Conservation (phyloP, 2,888 invertebrate species). For the Athrips mouffetella region DNA sequence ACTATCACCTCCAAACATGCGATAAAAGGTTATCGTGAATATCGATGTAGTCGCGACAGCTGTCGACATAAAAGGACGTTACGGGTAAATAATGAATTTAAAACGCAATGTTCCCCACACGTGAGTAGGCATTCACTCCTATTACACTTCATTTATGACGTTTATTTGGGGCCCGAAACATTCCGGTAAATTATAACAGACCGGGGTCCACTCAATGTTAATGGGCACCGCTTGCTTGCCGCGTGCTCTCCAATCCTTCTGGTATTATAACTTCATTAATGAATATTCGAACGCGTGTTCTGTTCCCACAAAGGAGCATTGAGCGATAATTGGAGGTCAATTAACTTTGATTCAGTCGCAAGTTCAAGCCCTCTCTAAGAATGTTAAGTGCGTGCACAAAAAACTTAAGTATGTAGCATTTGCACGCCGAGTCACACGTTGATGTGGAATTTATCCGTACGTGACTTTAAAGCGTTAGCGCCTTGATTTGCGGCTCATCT, state of each 20-base stretch:
- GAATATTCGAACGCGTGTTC: conserved; percentile 45
- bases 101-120: conserved; percentile 12
- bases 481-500: conserved; percentile 36
- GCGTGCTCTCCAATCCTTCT: conserved; percentile 40
- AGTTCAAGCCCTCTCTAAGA: conserved; percentile 22
- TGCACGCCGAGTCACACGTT: conserved; percentile 32
- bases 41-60: conserved; percentile 12
- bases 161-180: conserved; percentile 31
- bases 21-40: conserved; percentile 11
- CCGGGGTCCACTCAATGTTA: conserved; percentile 36
- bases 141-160: conserved; percentile 32
- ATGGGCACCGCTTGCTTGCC: conserved; percentile 40
- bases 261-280: conserved; percentile 45
- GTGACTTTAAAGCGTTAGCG: conserved; percentile 38
- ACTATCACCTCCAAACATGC: not conserved
- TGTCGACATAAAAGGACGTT: not conserved
- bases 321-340: conserved; percentile 17
- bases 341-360: conserved; percentile 20
- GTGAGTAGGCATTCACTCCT: conserved; percentile 20
- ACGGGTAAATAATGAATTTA: conserved; percentile 12
- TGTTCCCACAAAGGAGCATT: conserved; percentile 26
- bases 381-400: conserved; percentile 24
- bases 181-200: conserved; percentile 39
- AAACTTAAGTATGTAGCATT: conserved; percentile 30
- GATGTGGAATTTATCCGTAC: conserved; percentile 37